Percentiles rank a stretch among this genome's conserved stretches.
These are phyloP conservation scores for Cremastobaeus sp. DNA, from an alignment of 2,888 invertebrate genomes.

Conservation along the genomic window DNA sequence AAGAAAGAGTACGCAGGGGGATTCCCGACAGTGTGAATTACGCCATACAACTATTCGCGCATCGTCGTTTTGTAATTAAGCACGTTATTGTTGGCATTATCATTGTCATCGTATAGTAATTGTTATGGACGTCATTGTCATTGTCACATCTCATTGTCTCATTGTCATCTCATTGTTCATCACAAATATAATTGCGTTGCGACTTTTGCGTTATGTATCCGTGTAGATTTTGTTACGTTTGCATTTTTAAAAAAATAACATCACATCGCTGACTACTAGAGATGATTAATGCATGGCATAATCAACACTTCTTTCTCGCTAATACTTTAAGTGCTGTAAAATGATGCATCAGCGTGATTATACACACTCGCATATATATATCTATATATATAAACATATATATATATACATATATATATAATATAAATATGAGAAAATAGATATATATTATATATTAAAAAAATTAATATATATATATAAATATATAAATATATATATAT, in stretches of 20 bases:
- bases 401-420: slow-evolving; percentile 66
- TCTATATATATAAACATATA: slow-evolving; percentile 65
- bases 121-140: slow-evolving; percentile 63
- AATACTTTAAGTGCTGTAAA: slow-evolving; percentile 72
- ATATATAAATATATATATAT: slow-evolving; percentile 42
- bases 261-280: slow-evolving; percentile 58
- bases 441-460: slow-evolving; percentile 70
- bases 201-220: slow-evolving; percentile 46
- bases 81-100: slow-evolving; percentile 64
- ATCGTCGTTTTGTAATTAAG: slow-evolving; percentile 64
- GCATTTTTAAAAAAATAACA: slow-evolving; percentile 58
- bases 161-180: slow-evolving; percentile 59
- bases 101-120: slow-evolving; percentile 64
- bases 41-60: slow-evolving; percentile 62
- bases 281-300: slow-evolving; percentile 63
- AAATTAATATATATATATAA: slow-evolving; percentile 61
- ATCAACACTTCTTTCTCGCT: slow-evolving; percentile 65
- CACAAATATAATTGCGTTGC: slow-evolving; percentile 58
- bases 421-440: slow-evolving; percentile 70
- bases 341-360: slow-evolving; percentile 75
- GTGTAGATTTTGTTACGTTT: slow-evolving; percentile 60
- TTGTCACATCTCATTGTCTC: slow-evolving; percentile 62
- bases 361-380: slow-evolving; percentile 71
- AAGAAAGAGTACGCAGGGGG: slow-evolving; percentile 48
- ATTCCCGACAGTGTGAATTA: slow-evolving; percentile 61